Evolutionary conservation across 2,888 invertebrate genomes (phyloP), one percentile per base, ranked within the genome.

Genomic region (Agonopterix arenella): DNA sequence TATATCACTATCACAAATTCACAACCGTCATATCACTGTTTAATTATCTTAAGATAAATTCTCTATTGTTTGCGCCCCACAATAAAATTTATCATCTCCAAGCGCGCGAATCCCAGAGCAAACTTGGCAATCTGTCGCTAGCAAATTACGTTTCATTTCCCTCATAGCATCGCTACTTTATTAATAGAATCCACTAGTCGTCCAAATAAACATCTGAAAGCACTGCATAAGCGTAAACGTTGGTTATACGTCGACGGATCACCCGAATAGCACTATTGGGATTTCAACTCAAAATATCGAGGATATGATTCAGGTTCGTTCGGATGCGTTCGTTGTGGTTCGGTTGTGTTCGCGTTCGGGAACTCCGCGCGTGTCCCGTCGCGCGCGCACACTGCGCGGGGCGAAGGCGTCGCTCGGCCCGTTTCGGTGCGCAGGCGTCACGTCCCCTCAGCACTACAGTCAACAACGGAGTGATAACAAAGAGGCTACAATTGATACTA

Each of bases 401-500:
- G 63, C 64, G 59, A 55, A 56, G 60, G 64, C 60, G 57, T 54
- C 64, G 59, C 56, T 68, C 66, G 51, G 69, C 71, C 70, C 64
- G 75, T 65, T 71, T 76, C 64, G 74, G 74, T 62, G 75, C 66
- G 60, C 69, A 76, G 70, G 76, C 70, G 73, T 69, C 76, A 71
- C 73, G 69, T 65, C 65, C 56, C 68, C 70, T 63, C 84, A 76
- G 78, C 80, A 74, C 73, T 69, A 71, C 72, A 58, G 70, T 66
- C 71, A 70, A 75, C 76, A 73, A 76, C 84, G 73, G 73, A 84
- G 76, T 86, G 86, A 86, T 86, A 86, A 84, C 80, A 78, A 80
- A 86, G 84, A 80, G 78, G 80, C 62, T 55, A 57, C 66, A 65
- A 73, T 74, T 73, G 76, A 78, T 79, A 76, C 69, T 71, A 66